phyloP scores from a whole-genome alignment of 2,888 invertebrate species.

The Slavum lentiscoides region DNA sequence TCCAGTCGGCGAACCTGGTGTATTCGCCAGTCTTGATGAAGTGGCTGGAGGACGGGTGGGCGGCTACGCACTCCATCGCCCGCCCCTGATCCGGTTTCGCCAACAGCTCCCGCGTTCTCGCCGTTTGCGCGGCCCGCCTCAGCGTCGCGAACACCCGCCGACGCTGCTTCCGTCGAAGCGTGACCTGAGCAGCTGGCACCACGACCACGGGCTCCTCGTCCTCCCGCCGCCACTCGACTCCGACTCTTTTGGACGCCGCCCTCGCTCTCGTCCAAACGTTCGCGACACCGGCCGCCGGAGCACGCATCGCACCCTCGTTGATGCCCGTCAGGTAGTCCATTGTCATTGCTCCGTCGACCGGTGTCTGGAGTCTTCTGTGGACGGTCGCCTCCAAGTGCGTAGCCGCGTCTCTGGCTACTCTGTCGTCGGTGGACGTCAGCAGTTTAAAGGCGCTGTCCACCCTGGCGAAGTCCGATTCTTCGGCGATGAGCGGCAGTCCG shows the following conservation, averaged over 20 bases:
- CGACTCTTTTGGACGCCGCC: not conserved
- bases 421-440: not conserved
- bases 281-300: not conserved
- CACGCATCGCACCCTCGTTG: too few relatives aligned
- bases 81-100: not conserved
- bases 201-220: too few relatives aligned
- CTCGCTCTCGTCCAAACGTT: not conserved
- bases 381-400: not conserved
- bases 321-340: not conserved
- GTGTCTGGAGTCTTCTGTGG: not conserved
- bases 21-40: not conserved
- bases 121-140: not conserved
- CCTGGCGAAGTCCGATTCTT: not conserved
- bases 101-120: not conserved
- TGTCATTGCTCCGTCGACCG: not conserved
- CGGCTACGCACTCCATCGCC: not conserved
- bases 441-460: not conserved
- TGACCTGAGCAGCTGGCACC: too few relatives aligned
- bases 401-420: not conserved
- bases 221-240: too few relatives aligned
- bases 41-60: not conserved
- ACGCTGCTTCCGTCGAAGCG: not conserved
- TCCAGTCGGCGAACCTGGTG: not conserved
- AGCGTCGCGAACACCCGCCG: not conserved
- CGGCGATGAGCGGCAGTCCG: not conserved